These are phyloP conservation scores for Gymnopithys bicolor DNA, from an alignment of 2,797 vertebrate species.

Conservation along the genomic window DNA sequence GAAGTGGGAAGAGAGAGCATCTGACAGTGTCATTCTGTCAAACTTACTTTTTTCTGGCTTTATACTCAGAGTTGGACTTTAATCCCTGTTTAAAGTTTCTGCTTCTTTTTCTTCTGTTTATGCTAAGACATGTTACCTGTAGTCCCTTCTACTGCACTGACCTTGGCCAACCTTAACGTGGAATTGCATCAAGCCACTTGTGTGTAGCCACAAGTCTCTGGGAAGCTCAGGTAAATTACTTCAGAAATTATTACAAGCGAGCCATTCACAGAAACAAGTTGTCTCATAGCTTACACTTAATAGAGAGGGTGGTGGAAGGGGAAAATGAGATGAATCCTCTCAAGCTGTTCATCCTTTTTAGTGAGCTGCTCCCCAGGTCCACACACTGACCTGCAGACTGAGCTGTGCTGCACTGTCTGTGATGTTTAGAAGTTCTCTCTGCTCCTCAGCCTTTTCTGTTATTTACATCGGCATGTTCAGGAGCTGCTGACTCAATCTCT, in stretches of 20 bases:
- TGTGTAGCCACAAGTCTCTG: neutral
- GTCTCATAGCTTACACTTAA: neutral
- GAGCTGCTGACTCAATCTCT: conserved; percentile 43
- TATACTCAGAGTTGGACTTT: neutral
- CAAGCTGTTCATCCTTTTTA: neutral
- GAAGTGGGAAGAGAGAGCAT: neutral
- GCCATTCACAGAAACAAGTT: neutral
- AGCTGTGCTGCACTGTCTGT: neutral
- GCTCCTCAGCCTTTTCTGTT: neutral
- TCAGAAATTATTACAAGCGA: neutral
- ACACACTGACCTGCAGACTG: accelerated
- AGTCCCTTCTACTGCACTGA: neutral
- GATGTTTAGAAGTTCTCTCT: neutral
- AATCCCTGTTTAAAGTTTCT: neutral
- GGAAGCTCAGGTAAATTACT: neutral
- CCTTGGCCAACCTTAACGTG: neutral
- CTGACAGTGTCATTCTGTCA: neutral
- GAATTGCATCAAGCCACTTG: neutral
- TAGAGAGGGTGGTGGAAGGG: neutral
- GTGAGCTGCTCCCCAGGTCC: neutral
- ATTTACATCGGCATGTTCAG: neutral
- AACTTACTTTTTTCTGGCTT: neutral
- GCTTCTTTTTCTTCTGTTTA: neutral
- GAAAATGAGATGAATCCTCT: neutral
- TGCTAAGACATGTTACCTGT: neutral